phyloP scores from a whole-genome alignment of 2,888 invertebrate species.

The Punctoribates punctum region DNA sequence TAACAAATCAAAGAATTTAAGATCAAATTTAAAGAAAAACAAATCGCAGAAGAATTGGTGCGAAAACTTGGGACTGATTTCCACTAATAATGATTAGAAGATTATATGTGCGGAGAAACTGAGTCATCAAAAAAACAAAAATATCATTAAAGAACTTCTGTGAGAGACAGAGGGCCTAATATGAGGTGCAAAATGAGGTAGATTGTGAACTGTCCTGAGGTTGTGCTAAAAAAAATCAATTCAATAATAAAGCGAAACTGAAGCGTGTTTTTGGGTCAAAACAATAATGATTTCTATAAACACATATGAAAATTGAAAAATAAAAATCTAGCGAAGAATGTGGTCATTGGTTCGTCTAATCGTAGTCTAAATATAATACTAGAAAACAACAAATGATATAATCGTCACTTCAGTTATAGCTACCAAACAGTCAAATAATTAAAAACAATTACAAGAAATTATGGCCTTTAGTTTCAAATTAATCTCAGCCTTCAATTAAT shows the following conservation, averaged over 20 bases:
- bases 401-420: constrained; percentile 16
- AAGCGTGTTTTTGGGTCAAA: constrained; percentile 14
- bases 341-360: background rate
- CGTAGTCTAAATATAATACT: background rate
- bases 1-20: background rate
- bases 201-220: constrained; percentile 38
- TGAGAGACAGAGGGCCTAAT: background rate
- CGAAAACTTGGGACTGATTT: background rate
- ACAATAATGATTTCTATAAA: background rate
- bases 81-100: constrained; percentile 32
- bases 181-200: constrained; percentile 35
- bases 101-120: constrained; percentile 7
- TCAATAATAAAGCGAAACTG: background rate
- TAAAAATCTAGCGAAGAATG: background rate
- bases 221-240: constrained; percentile 25
- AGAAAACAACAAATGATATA: background rate
- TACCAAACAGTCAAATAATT: background rate
- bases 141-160: background rate
- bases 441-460: constrained; percentile 1
- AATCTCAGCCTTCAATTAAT: constrained; percentile 27
- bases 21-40: constrained; percentile 1
- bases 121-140: background rate
- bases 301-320: background rate
- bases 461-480: background rate
- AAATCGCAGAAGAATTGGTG: background rate